These are phyloP conservation scores for Nilaparvata lugens DNA, from an alignment of 1,140 invertebrate species.

Conservation along the genomic window DNA sequence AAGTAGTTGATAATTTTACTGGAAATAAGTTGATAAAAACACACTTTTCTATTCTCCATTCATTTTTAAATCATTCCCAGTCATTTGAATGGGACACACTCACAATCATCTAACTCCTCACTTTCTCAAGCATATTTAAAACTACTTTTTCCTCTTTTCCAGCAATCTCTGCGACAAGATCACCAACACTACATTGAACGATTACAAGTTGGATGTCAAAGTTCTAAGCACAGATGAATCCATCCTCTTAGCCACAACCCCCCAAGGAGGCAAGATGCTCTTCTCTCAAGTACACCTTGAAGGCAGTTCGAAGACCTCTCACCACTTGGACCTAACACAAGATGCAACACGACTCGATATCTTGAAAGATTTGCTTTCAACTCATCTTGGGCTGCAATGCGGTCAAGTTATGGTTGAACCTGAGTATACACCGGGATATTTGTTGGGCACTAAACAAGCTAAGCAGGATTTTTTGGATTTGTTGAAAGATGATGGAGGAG, in stretches of 20 bases:
- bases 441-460: constrained; percentile 49
- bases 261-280: constrained; percentile 56
- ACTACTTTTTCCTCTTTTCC: too few species aligned
- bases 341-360: constrained; percentile 64
- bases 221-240: constrained; percentile 72
- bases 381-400: constrained; percentile 59
- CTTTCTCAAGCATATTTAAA: too few species aligned
- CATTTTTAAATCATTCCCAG: too few species aligned
- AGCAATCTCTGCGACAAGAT: too few species aligned
- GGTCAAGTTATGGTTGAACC: constrained; percentile 25
- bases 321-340: constrained; percentile 25
- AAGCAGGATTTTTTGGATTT: too few species aligned
- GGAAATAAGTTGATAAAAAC: too few species aligned
- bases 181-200: too few species aligned
- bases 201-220: constrained; percentile 58
- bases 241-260: constrained; percentile 54
- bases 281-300: constrained; percentile 68
- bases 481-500: too few species aligned
- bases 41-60: too few species aligned
- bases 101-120: too few species aligned
- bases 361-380: constrained; percentile 59
- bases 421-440: constrained; percentile 56
- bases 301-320: constrained; percentile 35
- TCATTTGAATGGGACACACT: too few species aligned
- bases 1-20: too few species aligned